Evolutionary conservation across 30 jellyfish, hydroid and myxozoan species (phyloP), one percentile per base, ranked within the genome.

Genomic region (Cassiopea xamachana): DNA sequence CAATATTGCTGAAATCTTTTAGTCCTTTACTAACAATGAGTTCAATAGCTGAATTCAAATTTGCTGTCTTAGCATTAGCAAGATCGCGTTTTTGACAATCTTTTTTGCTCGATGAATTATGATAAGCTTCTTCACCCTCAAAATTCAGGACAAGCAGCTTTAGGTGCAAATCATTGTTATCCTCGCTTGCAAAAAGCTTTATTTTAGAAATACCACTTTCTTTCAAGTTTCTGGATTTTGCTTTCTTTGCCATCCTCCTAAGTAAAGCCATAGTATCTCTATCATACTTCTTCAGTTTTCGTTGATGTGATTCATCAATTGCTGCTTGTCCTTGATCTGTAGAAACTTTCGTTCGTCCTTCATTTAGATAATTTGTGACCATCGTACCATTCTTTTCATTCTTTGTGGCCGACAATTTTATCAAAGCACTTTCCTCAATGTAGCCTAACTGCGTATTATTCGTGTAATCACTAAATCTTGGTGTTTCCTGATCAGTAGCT

Each of bases 81-180:
- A 7, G 80, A 10, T 1, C 80, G 27, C 19, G 1, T 44, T 50
- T 27, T 10, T 46, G 47, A 9, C 43, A 5, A 64, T 58, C 58
- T 17, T 15, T 7, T 46, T 16, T 55, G 60, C 76, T 39, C 7
- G 7, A 3, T 18, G 58, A 4, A 47, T 61, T 50, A 3, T 18
- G 61, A 45, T 1, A 60, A 45, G 47, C 70, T 15, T 76, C 43
- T 76, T 1, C 43, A n/a, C 47, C 62, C 45, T 19, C 69, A 51
- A 81, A 81, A 64, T 62, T 43, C 60, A 81, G 62, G 45, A 81
- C 55, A 18, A 61, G 62, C 46, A 64, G 49, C 45, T 51, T 81
- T 9, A 81, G 12, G 7, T 55, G 64, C 64, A 55, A 55, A 10
- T 10, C 12, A 10, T 10, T 55, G 64, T 10, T 10, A 55, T 55